Evolutionary conservation across 2,113 vertebrate genomes (phyloP), one percentile per base, ranked within the genome.

Genomic region (Callopanchax toddi): DNA sequence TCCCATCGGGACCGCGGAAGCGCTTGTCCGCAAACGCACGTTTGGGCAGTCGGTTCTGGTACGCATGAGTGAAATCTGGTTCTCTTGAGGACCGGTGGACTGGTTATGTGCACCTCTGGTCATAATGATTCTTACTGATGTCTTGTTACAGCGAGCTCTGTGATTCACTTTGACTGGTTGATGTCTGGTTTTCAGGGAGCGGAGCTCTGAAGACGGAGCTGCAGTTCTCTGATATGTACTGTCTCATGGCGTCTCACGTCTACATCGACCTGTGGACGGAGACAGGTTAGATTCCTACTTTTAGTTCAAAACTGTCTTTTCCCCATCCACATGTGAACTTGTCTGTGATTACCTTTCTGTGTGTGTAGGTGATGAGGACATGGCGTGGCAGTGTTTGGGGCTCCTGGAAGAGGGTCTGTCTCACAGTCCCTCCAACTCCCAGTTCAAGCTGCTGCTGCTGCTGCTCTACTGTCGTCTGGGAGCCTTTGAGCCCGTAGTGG

Each of bases 401-500:
- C 74, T 98, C 36, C 79, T 99, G 50, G 95, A 97, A 83, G 95
- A 98, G 76, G 96, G 95, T 15, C 86, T 99, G 49, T 84, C 92
- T 16, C 90, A 93, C 74, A 98, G 97, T 49, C 88, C 95, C 64
- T 97, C 96, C 46, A 99, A 96, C 20, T 96, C 97, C 67, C 97
- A 99, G 87, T 98, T 99, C 90, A 99, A 99, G 87, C 88, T 99
- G 92, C 95, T 99, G 86, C 94, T 98, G 61, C 93, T 99, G 87
- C 95, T 95, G 53, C 93, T 99, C 82, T 98, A 95, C 92, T 99
- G 97, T 82, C 87, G 86, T 59, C 90, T 98, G 45, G 97, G 97
- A 60, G 95, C 96, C 2, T 99, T 99, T 29, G 96, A 98, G 81
- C 97, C 97, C 0, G 96, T 97, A 3, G 94, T 95, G 67, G 97